Base-by-base conservation (phyloP, 2,113 vertebrate species). In the Piaya cayana region DNA sequence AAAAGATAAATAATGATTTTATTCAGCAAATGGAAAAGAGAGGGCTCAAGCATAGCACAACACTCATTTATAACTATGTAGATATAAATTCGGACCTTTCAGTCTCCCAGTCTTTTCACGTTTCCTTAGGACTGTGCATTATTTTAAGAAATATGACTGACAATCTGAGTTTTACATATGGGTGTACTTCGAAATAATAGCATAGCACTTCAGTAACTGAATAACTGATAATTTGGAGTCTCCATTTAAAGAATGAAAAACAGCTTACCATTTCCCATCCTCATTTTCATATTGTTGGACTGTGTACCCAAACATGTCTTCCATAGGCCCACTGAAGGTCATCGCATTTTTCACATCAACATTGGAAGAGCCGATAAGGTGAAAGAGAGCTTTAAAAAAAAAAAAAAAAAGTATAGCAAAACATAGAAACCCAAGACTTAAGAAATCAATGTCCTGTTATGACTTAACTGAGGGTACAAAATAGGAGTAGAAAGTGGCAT, bases 231-330 rank as follows among this genome's bases (percentile, higher is more conserved):
- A 67, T 47, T 36, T 52, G 21, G 18, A 77, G 27, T 56, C 70
- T 52, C 39, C 3, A 30, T 27, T 55, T 21, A 39, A 71, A 39
- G 77, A 77, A 76, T 63, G 2, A 63, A 82, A 82, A 87, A 42
- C 15, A 65, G 12, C 98, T 98, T 98, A 99, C 99, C 99, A 99
- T 97, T 99, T 99, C 53, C 99, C 99, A 92, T 99, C 99, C 45
- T 98, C 98, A 90, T 99, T 99, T 98, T 99, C 98, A 97, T 99
- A 99, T 79, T 99, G 99, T 91, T 99, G 99, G 70, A 99, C 99
- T 1, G 99, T 99, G 88, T 99, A 99, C 25, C 99, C 99, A 2
- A 99, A 99, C 99, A 99, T 98, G 92, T 99, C 99, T 75, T 99
- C 99, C 94, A 99, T 94, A 1, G 99, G 98, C 4, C 99, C 99